phyloP scores from a whole-genome alignment of 2,113 vertebrate genomes.

The Scartelaos histophorus region DNA sequence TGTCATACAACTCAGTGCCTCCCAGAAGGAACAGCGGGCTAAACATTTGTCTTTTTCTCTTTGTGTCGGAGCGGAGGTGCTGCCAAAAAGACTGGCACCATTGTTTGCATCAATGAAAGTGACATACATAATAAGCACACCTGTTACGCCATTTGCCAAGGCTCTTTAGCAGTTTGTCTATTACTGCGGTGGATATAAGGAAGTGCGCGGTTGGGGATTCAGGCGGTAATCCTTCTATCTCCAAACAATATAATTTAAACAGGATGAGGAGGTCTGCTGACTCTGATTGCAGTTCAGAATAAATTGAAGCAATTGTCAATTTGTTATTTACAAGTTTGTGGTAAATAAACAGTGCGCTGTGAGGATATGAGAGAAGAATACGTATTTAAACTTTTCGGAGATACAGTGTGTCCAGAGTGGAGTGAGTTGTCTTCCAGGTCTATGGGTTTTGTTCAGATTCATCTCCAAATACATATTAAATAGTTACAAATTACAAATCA shows the following conservation, averaged over 20 bases:
- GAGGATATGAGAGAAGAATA: not conserved
- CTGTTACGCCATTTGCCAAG: slow-evolving; percentile 22
- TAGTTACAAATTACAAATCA: too few species aligned
- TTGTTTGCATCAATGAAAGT: slow-evolving; percentile 2
- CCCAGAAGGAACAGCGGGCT: slow-evolving; percentile 19
- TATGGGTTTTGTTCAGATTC: not conserved
- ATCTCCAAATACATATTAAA: not conserved
- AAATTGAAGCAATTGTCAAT: slow-evolving; percentile 21
- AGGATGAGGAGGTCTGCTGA: slow-evolving; percentile 7
- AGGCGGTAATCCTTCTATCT: slow-evolving; percentile 21
- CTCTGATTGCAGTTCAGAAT: slow-evolving; percentile 11
- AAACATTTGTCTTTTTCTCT: slow-evolving; percentile 14
- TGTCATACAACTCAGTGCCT: slow-evolving; percentile 3
- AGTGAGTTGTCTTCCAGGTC: not conserved
- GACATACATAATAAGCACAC: slow-evolving; percentile 16
- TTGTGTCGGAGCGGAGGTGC: slow-evolving; percentile 7
- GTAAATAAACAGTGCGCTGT: not conserved
- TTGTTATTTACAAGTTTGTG: slow-evolving; percentile 12
- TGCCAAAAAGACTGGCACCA: slow-evolving; percentile 19
- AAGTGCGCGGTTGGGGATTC: slow-evolving; percentile 11
- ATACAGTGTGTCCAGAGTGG: not conserved
- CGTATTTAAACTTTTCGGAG: not conserved
- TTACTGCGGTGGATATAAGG: slow-evolving; percentile 7
- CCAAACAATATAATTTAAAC: slow-evolving; percentile 19
- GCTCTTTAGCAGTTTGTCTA: slow-evolving; percentile 3